A percentile compares a stretch with the other conserved stretches of the same genome.
Conservation (phyloP, 2,888 invertebrate genomes). For the Strigamia transsilvanica region DNA sequence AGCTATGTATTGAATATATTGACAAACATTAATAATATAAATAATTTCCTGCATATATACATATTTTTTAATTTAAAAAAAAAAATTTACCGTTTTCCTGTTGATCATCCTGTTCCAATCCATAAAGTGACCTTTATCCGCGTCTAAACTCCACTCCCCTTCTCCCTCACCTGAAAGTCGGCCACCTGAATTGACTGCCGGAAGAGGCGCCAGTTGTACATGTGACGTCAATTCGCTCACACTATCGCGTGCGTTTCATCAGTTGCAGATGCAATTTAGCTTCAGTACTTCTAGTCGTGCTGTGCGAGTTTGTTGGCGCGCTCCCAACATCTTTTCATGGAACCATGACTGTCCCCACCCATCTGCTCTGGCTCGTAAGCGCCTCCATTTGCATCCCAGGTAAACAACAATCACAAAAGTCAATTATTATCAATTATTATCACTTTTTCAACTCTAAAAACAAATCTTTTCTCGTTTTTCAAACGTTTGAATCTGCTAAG, state of each 20-base stretch:
- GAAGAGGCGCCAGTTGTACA: not conserved
- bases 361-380: slow-evolving; percentile 20
- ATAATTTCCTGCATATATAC: too few species aligned
- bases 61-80: too few species aligned
- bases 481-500: too few species aligned
- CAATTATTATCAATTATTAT: too few species aligned
- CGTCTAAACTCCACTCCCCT: not conserved
- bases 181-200: slow-evolving; percentile 32
- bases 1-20: too few species aligned
- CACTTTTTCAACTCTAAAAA: too few species aligned
- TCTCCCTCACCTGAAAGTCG: slow-evolving; percentile 9
- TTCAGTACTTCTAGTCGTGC: slow-evolving; percentile 28
- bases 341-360: slow-evolving; percentile 26
- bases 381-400: not conserved
- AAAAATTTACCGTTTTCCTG: not conserved
- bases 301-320: not conserved
- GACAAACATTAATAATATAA: too few species aligned
- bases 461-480: too few species aligned
- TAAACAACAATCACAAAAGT: not conserved
- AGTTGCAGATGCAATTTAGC: slow-evolving; percentile 35
- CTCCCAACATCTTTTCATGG: slow-evolving; percentile 28
- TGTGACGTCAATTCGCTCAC: slow-evolving; percentile 2
- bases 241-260: slow-evolving; percentile 27
- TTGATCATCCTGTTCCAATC: slow-evolving; percentile 14
- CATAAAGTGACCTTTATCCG: slow-evolving; percentile 20